Evolutionary conservation across 2,797 vertebrate genomes (phyloP), one percentile per base, ranked within the genome.

Genomic region (Ctenopoma kingsleyae): DNA sequence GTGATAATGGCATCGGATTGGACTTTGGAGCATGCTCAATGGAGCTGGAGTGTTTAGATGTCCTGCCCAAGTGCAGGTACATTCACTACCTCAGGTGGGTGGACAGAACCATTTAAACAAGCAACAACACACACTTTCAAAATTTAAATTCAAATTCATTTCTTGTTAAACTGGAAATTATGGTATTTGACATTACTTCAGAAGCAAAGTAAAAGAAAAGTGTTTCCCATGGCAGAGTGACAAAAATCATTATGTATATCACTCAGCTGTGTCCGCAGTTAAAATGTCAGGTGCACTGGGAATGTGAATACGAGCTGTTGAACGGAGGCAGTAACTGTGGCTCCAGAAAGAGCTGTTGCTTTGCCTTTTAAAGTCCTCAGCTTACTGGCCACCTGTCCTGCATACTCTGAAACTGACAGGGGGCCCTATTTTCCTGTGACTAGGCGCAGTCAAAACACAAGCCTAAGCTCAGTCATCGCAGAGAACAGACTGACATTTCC

Each of bases 21-120:
- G 93, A 95, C 86, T 96, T 98, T 68, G 92, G 94, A 30, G 95
- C 96, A 4, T 98, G 97, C 61, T 90, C 92, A 2, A 89, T 98
- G 89, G 96, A 96, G 4, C 48, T 81, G 1, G 95, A 92, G 50
- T 95, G 95, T 83, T 88, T 97, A 62, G 92, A 95, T 32, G 81
- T 93, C 50, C 86, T 98, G 63, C 67, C 87, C 3, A 87, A 74
- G 74, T 98, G 96, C 85, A 90, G 71, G 69, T 91, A 92, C 30
- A 78, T 98, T 32, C 90, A 94, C 67, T 62, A 25, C 56, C 94
- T 98, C 80, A 96, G 95, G 96, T 98, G 82, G 93, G 92, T 83
- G 11, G 4, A 60, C 30, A 35, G 15, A 68, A 27, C 3, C 15
- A 16, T n/a, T 67, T 2, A 46, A 27, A 25, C 13, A 0, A 40